These are phyloP conservation scores for Hyposoter dolosus DNA, from an alignment of 2,888 invertebrate genomes.

Conservation along the genomic window DNA sequence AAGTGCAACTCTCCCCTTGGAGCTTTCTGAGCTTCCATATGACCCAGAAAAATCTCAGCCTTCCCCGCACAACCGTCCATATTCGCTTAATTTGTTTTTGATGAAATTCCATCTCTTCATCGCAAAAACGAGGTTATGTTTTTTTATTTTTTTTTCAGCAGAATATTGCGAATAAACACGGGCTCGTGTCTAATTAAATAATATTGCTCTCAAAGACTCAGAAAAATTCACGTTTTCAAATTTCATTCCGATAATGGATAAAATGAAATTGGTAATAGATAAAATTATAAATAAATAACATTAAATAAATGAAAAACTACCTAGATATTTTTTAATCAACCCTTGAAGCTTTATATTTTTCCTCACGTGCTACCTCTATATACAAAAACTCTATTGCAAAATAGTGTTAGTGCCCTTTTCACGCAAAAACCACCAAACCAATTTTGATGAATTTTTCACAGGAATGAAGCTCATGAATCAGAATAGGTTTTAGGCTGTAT, in stretches of 20 bases:
- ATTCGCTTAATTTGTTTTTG: constrained; percentile 45
- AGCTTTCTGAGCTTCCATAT: constrained; percentile 15
- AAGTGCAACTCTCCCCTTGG: constrained; percentile 53
- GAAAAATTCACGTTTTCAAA: not conserved
- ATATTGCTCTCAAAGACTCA: not conserved
- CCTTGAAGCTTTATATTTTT: too few relatives aligned
- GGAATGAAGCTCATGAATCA: too few relatives aligned
- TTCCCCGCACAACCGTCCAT: not conserved
- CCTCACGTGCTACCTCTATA: too few relatives aligned
- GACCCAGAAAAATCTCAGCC: constrained; percentile 37
- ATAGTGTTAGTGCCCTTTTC: too few relatives aligned
- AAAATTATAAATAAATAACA: too few relatives aligned
- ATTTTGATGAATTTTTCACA: too few relatives aligned
- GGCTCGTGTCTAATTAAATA: not conserved
- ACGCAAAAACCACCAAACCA: too few relatives aligned
- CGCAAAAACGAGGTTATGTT: not conserved
- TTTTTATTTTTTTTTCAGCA: not conserved
- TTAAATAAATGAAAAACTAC: too few relatives aligned
- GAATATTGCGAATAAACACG: not conserved
- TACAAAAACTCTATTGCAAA: too few relatives aligned
- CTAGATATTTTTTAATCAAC: too few relatives aligned
- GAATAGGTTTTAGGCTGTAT: too few relatives aligned
- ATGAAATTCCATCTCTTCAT: constrained; percentile 31
- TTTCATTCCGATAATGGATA: not conserved
- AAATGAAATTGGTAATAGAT: too few relatives aligned